Conservation (phyloP, 2,113 vertebrate species). For the Brachypteracias leptosomus region DNA sequence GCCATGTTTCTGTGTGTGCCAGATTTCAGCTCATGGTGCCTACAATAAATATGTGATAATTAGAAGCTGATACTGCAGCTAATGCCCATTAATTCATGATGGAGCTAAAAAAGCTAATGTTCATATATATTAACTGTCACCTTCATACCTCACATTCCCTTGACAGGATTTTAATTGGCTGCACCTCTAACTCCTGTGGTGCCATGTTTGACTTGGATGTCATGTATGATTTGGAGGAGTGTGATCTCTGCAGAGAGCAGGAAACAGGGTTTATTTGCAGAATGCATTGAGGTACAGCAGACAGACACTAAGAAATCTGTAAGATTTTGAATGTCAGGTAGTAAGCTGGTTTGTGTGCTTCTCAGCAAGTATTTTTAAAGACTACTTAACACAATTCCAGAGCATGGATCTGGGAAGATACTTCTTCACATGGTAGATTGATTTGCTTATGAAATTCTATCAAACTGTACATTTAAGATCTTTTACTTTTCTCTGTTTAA, state of each 20-base stretch:
- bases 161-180: conserved; percentile 23
- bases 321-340: neutral
- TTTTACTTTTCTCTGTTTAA: neutral
- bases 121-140: neutral
- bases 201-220: neutral
- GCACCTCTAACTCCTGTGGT: neutral
- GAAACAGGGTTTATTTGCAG: neutral
- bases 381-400: neutral
- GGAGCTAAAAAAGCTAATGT: conserved; percentile 1
- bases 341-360: neutral
- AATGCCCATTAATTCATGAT: conserved; percentile 1
- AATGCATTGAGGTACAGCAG: neutral
- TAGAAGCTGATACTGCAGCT: conserved; percentile 17
- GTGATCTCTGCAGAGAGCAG: neutral
- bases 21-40: neutral
- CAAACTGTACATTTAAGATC: neutral
- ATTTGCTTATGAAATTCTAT: conserved; percentile 38
- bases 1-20: accelerated
- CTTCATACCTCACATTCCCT: neutral
- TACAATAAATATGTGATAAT: neutral
- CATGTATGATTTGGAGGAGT: neutral
- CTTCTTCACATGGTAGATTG: neutral
- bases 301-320: neutral
- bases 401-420: neutral
- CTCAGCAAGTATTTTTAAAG: neutral